Percentiles rank a stretch among this genome's conserved stretches.
phyloP scores from a whole-genome alignment of 2,113 vertebrate species.

The Corvus cornix region DNA sequence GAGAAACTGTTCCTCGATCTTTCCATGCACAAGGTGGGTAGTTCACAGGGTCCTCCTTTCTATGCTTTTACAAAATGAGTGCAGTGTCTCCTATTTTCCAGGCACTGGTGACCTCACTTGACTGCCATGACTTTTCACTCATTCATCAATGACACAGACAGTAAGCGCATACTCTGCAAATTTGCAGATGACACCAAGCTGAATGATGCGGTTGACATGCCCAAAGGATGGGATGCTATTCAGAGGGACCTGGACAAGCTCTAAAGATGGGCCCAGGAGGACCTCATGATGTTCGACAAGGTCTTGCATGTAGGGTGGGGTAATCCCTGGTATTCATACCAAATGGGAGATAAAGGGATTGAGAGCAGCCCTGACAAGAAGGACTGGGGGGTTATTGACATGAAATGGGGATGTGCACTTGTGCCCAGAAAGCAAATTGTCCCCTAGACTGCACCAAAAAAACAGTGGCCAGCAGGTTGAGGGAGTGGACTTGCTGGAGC shows the following conservation, averaged over 20 bases:
- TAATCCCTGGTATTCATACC: accelerated
- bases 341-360: background rate
- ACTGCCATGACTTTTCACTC: background rate
- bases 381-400: background rate
- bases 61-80: background rate
- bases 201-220: accelerated
- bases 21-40: accelerated
- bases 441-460: background rate
- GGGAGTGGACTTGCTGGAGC: background rate
- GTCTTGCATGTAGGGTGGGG: accelerated
- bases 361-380: background rate
- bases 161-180: too few species aligned
- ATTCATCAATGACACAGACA: background rate
- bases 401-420: accelerated
- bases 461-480: background rate
- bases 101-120: background rate
- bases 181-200: background rate
- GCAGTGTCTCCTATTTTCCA: background rate
- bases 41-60: background rate
- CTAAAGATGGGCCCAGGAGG: background rate
- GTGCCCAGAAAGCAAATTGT: background rate
- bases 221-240: accelerated
- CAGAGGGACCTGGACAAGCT: background rate
- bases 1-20: background rate
- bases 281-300: background rate